phyloP scores from a whole-genome alignment of 2,888 invertebrate genomes.

The Eilema depressum region DNA sequence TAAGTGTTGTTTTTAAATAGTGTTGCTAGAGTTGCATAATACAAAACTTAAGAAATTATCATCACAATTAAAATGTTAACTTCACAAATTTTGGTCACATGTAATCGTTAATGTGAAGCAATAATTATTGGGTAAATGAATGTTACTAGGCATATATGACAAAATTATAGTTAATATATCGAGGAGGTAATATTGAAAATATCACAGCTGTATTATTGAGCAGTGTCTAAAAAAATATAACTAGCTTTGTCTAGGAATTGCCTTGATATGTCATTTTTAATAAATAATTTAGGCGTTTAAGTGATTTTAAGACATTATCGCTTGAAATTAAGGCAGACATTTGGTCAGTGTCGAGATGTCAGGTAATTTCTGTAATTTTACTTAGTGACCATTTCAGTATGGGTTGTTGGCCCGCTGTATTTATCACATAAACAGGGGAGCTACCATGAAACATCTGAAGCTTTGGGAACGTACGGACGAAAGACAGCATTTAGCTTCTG shows the following conservation, averaged over 20 bases:
- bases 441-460: too few species aligned
- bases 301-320: conserved; percentile 31
- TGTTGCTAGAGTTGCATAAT: conserved; percentile 60
- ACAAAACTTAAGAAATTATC: conserved; percentile 56
- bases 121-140: neutral
- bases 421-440: conserved; percentile 8
- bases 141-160: conserved; percentile 31
- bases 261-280: conserved; percentile 29
- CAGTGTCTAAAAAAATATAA: conserved; percentile 33
- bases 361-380: neutral
- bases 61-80: conserved; percentile 51
- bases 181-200: conserved; percentile 20
- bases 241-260: conserved; percentile 23
- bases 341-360: neutral
- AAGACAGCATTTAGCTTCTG: too few species aligned
- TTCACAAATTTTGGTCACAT: conserved; percentile 57
- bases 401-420: conserved; percentile 21
- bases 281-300: conserved; percentile 28
- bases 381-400: conserved; percentile 9
- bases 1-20: conserved; percentile 54
- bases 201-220: conserved; percentile 37
- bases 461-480: too few species aligned
- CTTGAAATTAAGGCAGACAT: conserved; percentile 5
- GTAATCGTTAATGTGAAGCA: conserved; percentile 32
- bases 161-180: conserved; percentile 9